These are phyloP conservation scores for Caenorhabditis auriculariae DNA, from an alignment of 2,888 invertebrate genomes.

Conservation along the genomic window DNA sequence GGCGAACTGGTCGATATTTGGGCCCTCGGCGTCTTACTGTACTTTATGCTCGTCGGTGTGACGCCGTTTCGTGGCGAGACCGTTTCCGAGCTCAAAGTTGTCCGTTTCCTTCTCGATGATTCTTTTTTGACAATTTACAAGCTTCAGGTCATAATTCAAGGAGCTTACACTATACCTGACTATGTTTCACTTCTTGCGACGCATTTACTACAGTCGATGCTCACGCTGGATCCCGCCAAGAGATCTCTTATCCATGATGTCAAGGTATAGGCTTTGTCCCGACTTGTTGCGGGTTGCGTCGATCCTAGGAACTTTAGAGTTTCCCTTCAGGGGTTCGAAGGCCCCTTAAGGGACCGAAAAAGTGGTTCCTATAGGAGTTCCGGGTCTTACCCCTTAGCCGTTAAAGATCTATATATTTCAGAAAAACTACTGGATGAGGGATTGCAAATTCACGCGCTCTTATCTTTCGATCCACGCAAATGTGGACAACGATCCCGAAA, in stretches of 20 bases:
- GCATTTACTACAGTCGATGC: constrained; percentile 49
- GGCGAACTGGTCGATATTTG: constrained; percentile 72
- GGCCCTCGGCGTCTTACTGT: constrained; percentile 73
- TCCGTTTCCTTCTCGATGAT: too few relatives aligned
- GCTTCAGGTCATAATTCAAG: constrained; percentile 44
- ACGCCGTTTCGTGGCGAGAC: constrained; percentile 80
- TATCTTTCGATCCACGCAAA: constrained; percentile 62
- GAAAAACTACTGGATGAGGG: constrained; percentile 70
- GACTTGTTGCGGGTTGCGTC: too few relatives aligned
- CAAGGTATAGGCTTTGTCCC: constrained; percentile 38
- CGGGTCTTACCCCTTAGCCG: too few relatives aligned
- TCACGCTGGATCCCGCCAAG: constrained; percentile 63
- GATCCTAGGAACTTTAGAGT: too few relatives aligned
- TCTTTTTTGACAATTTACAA: not conserved
- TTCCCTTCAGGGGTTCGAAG: too few relatives aligned
- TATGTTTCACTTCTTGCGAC: constrained; percentile 43
- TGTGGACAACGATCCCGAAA: constrained; percentile 56
- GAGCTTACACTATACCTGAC: constrained; percentile 50
- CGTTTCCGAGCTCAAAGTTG: constrained; percentile 71
- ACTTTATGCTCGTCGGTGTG: constrained; percentile 76
- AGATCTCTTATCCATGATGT: constrained; percentile 65
- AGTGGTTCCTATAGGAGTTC: too few relatives aligned
- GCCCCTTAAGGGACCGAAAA: too few relatives aligned
- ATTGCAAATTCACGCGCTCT: constrained; percentile 65
- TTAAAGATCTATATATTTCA: constrained; percentile 9